Conservation (phyloP, 2,113 vertebrate species). For the Centrocercus urophasianus region DNA sequence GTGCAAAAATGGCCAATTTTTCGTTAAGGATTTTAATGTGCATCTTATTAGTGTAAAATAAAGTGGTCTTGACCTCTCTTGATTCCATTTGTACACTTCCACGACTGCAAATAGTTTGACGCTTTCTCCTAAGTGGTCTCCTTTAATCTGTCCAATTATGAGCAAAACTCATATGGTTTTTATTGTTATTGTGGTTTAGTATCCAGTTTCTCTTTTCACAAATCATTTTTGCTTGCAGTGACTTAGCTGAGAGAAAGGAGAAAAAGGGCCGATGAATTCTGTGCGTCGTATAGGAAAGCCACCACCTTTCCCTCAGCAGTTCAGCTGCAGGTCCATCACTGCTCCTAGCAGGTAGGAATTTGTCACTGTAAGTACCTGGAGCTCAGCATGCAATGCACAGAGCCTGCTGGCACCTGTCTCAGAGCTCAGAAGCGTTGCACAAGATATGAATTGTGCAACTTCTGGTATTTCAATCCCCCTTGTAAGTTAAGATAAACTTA, state of each 20-base stretch:
- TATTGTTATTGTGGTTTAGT: background rate
- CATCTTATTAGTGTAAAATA: constrained; percentile 19
- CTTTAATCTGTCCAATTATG: background rate
- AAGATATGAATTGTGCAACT: background rate
- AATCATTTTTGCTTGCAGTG: background rate
- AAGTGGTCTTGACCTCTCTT: constrained; percentile 14
- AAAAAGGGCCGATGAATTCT: background rate
- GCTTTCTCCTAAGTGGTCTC: background rate
- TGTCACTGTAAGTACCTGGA: background rate
- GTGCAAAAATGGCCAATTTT: constrained; percentile 35
- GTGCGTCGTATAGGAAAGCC: background rate
- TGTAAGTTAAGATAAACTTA: background rate
- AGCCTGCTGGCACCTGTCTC: background rate
- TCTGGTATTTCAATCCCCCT: background rate
- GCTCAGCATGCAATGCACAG: background rate
- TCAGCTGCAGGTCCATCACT: background rate
- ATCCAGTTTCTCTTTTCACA: background rate
- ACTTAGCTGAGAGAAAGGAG: background rate
- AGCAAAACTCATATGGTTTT: background rate
- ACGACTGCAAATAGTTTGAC: background rate
- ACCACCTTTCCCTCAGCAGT: background rate
- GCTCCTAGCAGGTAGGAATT: background rate
- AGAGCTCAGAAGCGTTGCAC: background rate
- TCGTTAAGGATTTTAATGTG: background rate
- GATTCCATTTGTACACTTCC: background rate